Base-by-base conservation (phyloP, 2,113 vertebrate species). In the Vireo altiloquus region DNA sequence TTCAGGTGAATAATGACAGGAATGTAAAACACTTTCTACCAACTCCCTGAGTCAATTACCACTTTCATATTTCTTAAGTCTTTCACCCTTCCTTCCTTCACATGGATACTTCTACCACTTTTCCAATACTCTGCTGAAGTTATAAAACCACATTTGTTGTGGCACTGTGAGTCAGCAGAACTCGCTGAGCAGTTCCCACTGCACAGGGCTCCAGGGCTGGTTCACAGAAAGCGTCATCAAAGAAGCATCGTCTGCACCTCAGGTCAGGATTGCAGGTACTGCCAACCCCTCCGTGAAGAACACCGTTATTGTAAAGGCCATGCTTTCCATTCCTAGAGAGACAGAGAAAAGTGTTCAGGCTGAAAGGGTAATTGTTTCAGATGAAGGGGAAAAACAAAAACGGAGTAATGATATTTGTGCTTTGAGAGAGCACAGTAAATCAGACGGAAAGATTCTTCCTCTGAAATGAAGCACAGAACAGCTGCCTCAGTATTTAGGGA, bases 161-260 rank as follows among this genome's bases (percentile, higher is more conserved):
- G 78, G 77, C 49, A 23, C 63, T 7, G 61, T 95, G 95, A 96
- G 85, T 97, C 96, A 96, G 92, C 93, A 94, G 70, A 81, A 63
- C 84, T 44, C 2, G 2, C 49, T 2, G 40, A 91, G 89, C 72
- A 21, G 59, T 72, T 90, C 33, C 54, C 44, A 3, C 77, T 28
- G 57, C n/a, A 9, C 37, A 13, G 50, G 57, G 82, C 69, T 80
- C 61, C 61, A 10, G 71, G 89, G 39, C 50, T 35, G 42, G 13
- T 28, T 80, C 46, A 47, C 19, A 37, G 61, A 60, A 24, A 71
- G 65, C 66, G 11, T 8, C 50, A 2, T 33, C 3, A 5, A 1
- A 35, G 57, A 40, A 68, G 52, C 86, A 81, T 59, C 64, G 13
- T n/a, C 65, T 27, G 57, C 35, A 74, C 30, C 57, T 56, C 70